phyloP scores from a whole-genome alignment of 2,888 invertebrate genomes.

The Sialis fuliginosa region DNA sequence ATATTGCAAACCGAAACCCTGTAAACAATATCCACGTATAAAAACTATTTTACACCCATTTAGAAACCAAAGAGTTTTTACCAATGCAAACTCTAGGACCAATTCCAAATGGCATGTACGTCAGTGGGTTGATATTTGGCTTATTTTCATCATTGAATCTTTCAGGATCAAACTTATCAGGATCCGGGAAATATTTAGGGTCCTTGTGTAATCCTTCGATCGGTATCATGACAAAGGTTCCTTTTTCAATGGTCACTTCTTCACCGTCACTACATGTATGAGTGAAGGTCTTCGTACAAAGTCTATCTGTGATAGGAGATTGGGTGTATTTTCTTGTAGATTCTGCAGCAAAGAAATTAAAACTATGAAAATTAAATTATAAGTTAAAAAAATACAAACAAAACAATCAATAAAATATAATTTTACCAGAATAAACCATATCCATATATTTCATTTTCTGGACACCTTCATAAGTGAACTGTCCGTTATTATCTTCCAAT shows the following conservation, averaged over 20 bases:
- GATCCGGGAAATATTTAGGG: constrained; percentile 33
- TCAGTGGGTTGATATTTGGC: constrained; percentile 27
- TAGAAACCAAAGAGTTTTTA: no score
- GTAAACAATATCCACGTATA: background rate
- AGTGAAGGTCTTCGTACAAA: constrained; percentile 31
- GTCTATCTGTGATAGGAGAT: constrained; percentile 24
- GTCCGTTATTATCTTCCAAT: constrained; percentile 21
- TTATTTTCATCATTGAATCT: constrained; percentile 35
- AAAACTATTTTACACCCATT: no score
- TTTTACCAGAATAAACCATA: constrained; percentile 31
- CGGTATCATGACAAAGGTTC: constrained; percentile 28
- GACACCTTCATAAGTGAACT: constrained; percentile 28
- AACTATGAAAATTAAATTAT: no score
- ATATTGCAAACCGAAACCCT: constrained; percentile 11
- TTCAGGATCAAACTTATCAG: constrained; percentile 32
- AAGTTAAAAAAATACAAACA: no score
- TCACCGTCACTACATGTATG: constrained; percentile 21
- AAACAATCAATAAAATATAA: background rate
- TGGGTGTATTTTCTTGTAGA: constrained; percentile 30
- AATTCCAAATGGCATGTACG: constrained; percentile 33
- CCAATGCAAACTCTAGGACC: constrained; percentile 25
- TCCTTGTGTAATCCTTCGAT: constrained; percentile 34
- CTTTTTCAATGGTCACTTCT: constrained; percentile 22
- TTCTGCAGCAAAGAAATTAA: constrained; percentile 17
- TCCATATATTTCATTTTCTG: constrained; percentile 35